Percentiles rank a stretch among this genome's conserved stretches.
These are phyloP conservation scores for Scomber colias DNA, from an alignment of 2,113 vertebrate genomes.

Conservation along the genomic window DNA sequence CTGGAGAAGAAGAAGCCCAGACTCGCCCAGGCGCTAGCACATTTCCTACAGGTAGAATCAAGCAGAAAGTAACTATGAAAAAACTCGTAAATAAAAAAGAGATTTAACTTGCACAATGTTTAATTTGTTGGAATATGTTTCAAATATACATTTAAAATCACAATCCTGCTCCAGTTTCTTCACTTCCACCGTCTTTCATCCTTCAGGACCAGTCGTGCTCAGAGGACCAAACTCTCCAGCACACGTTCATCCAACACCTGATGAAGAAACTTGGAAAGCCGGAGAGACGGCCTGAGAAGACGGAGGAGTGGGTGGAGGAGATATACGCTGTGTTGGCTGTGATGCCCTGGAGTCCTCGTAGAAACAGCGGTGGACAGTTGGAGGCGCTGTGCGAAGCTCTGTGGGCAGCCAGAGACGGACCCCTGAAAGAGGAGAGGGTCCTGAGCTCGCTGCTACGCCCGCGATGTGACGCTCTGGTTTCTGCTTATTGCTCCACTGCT, in stretches of 20 bases:
- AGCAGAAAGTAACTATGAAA: background rate
- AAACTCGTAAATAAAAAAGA: too few species aligned
- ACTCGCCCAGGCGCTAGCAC: constrained; percentile 86
- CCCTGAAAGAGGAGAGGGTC: constrained; percentile 88
- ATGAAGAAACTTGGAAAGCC: constrained; percentile 76
- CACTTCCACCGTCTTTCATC: constrained; percentile 23
- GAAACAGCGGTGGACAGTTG: constrained; percentile 76
- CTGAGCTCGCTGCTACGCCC: constrained; percentile 90
- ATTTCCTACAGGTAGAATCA: constrained; percentile 84
- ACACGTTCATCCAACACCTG: constrained; percentile 88
- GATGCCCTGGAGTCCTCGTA: constrained; percentile 83
- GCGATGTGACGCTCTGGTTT: constrained; percentile 79
- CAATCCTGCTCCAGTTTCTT: background rate
- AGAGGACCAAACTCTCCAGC: constrained; percentile 80
- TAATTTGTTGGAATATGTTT: too few species aligned
- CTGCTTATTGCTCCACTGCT: constrained; percentile 85
- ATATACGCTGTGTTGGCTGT: constrained; percentile 87
- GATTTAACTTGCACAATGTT: too few species aligned
- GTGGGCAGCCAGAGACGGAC: constrained; percentile 83
- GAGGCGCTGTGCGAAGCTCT: constrained; percentile 88
- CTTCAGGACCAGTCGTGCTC: constrained; percentile 72
- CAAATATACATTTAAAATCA: too few species aligned
- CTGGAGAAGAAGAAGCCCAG: constrained; percentile 84
- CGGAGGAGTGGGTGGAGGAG: constrained; percentile 76
- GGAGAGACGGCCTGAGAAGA: constrained; percentile 56